Evolutionary conservation across 2,113 vertebrate genomes (phyloP).

Genomic region (Albula goreensis): DNA sequence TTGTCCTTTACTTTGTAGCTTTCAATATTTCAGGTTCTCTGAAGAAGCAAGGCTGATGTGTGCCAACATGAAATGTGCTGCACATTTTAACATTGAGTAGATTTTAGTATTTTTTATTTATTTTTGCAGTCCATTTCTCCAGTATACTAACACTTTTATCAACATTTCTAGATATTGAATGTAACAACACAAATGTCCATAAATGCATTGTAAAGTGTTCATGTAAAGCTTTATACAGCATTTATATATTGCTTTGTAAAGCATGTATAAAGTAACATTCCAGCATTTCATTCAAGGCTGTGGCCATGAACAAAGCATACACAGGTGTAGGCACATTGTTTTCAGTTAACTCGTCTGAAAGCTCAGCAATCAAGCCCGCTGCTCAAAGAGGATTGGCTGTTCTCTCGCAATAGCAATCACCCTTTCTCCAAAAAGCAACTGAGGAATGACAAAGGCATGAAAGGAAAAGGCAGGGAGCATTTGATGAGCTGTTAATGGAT

Average conservation of each 20-base stretch:
- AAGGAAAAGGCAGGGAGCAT: not conserved
- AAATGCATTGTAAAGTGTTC: no score
- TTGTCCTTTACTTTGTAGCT: not conserved
- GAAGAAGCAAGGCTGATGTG: not conserved
- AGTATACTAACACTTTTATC: not conserved
- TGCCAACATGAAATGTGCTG: not conserved
- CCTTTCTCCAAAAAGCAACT: not conserved
- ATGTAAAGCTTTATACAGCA: no score
- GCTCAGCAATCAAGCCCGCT: not conserved
- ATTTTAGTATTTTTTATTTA: no score
- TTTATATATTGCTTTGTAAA: no score
- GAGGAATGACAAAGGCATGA: not conserved
- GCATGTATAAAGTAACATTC: no score
- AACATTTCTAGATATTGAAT: not conserved
- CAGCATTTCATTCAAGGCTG: no score
- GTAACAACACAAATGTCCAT: not conserved
- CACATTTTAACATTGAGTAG: no score
- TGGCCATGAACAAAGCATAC: no score
- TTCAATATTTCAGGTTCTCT: not conserved
- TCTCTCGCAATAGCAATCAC: not conserved
- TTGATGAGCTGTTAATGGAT: conserved; percentile 9
- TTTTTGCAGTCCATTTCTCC: no score
- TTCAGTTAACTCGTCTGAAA: no score
- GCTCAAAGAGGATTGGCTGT: not conserved
- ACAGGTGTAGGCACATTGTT: no score